Evolutionary conservation across 2,888 invertebrate species (phyloP), one percentile per base, ranked within the genome.

Genomic region (Drosophila fungiperda): DNA sequence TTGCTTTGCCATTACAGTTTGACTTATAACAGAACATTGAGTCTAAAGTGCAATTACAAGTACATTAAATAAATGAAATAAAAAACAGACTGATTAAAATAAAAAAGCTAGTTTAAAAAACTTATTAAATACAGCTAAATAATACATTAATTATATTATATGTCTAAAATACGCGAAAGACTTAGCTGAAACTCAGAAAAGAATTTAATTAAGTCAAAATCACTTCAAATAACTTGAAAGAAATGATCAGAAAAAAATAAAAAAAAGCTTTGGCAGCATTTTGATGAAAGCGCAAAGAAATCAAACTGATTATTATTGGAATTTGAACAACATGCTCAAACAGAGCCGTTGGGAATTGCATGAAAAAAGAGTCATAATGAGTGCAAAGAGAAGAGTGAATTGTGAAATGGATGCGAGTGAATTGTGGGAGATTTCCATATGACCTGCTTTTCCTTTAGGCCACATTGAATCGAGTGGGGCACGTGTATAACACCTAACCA

Each of bases 381-480:
- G 42, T 50, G 50, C 54, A 58, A 33, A 1, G 49, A 36, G 11
- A 77, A 45, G 17, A 8, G 26, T n/a, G 36, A n/a, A 73, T 69
- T 75, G 52, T 38, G 55, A 68, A 75, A 75, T 71, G 32, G 52
- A 65, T 35, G 59, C 50, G 53, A 74, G 53, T 52, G 63, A 73
- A 71, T 54, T 74, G 48, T 32, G 58, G 68, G 60, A 72, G 71
- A 80, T 87, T 89, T 87, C 79, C 87, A 89, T 82, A 73, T 89
- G 87, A 89, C 87, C 87, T 89, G 87, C 78, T 89, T 89, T 87
- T 60, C 64, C 54, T 78, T 68, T 52, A 55, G 55, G 58, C 48
- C 62, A 45, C 45, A 74, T 55, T 69, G 48, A 60, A 74, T 77
- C 62, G 62, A 69, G 33, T 67, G 64, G 49, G 26, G 65, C 67